Conservation (phyloP, 2,797 vertebrate genomes). For the Buceros bicornis region DNA sequence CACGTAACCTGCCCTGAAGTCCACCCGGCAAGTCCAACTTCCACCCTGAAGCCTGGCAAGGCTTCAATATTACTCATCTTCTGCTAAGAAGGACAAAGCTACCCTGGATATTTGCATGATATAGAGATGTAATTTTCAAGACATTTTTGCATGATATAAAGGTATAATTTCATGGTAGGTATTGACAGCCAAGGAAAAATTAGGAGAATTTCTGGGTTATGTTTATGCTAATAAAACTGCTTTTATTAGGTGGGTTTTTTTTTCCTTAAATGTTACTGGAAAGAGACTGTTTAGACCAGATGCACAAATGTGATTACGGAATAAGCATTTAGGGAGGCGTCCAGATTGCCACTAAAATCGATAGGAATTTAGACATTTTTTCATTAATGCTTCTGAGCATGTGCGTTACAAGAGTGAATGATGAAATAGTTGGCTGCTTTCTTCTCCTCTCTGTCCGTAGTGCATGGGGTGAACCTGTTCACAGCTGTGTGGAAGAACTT, state of each 20-base stretch:
- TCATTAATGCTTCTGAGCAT: background rate
- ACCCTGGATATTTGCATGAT: background rate
- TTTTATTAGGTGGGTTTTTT: background rate
- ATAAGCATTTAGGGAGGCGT: background rate
- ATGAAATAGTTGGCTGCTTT: background rate
- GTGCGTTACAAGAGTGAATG: background rate
- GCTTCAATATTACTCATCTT: background rate
- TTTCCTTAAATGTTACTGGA: background rate
- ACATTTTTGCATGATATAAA: too few species aligned
- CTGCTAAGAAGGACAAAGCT: background rate
- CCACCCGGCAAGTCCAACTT: too few species aligned
- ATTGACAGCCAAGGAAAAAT: background rate
- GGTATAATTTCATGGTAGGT: background rate
- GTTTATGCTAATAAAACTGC: background rate
- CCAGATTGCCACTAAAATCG: background rate
- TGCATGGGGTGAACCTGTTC: background rate
- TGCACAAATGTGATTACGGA: background rate
- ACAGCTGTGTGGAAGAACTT: background rate
- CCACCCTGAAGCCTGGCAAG: too few species aligned
- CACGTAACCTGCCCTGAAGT: background rate
- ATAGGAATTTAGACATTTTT: background rate
- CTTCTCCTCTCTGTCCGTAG: background rate
- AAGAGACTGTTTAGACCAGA: background rate
- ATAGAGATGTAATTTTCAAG: background rate
- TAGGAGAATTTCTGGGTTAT: background rate